Evolutionary conservation across 2,113 vertebrate species (phyloP), one percentile per base, ranked within the genome.

Genomic region (Hucho hucho): DNA sequence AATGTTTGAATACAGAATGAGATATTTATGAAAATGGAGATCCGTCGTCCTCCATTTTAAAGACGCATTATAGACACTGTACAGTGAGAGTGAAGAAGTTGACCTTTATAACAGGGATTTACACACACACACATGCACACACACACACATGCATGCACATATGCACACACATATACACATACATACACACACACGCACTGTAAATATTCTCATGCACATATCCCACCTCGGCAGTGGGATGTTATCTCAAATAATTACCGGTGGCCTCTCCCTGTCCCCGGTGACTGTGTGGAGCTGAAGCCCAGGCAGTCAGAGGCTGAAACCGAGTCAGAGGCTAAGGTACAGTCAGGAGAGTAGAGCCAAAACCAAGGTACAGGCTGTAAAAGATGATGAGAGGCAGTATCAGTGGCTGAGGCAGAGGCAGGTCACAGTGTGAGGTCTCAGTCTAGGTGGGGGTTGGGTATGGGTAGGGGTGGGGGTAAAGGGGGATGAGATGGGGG

Each of bases 231-330:
- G 94, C 94, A 93, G 92, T 93, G 95, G 93, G 92, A 73, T 95
- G 95, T 97, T 96, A 96, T 96, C 95, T 96, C 95, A 96, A 95
- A 96, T 97, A 97, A 98, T 97, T 97, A 97, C 95, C 95, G 94
- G 93, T 91, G 85, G 95, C 96, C 95, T 96, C 95, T 94, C 94
- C 93, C 94, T 92, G 93, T 96, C 96, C 95, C 95, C 81, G 74
- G 94, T 93, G 94, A 93, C 92, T 93, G 92, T 88, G 91, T 91
- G 92, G 93, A 94, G 95, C 93, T 90, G 92, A 53, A 53, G 49
- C 14, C 49, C 49, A 53, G 49, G 49, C 49, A 53, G 3, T 53
- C 16, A 93, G 89, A 93, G 91, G 93, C 90, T 90, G 90, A n/a
- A 28, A 14, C 64, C 24, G 64, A 12, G 26, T 28, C 24, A 37